Percentiles rank a stretch among this genome's conserved stretches.
Conservation (phyloP, 2,888 invertebrate genomes). For the Unio pictorum region DNA sequence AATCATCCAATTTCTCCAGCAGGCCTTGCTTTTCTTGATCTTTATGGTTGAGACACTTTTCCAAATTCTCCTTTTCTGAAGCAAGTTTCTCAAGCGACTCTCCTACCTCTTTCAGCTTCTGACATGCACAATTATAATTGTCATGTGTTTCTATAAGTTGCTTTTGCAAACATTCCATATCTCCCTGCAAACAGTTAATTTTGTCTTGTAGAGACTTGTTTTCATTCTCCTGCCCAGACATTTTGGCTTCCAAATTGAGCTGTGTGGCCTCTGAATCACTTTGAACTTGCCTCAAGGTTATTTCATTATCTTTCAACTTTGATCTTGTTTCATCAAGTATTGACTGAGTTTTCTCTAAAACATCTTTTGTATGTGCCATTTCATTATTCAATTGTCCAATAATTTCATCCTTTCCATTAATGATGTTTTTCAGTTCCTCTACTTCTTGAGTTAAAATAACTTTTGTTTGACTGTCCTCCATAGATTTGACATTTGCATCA, state of each 20-base stretch:
- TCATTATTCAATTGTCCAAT: slow-evolving; percentile 8
- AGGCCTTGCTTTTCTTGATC: slow-evolving; percentile 14
- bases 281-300: no score
- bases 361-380: background rate
- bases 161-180: background rate
- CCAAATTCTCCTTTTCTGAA: slow-evolving; percentile 9
- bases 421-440: slow-evolving; percentile 1
- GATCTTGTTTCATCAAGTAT: no score
- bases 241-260: background rate
- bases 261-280: no score
- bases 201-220: slow-evolving; percentile 2
- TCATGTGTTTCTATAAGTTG: no score
- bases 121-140: background rate
- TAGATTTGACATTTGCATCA: slow-evolving; percentile 3
- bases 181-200: slow-evolving; percentile 3
- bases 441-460: background rate
- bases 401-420: slow-evolving; percentile 8
- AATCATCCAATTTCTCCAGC: slow-evolving; percentile 12
- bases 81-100: background rate
- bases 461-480: background rate
- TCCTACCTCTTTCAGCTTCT: background rate
- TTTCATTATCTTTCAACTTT: no score
- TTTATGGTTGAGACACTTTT: slow-evolving; percentile 12
- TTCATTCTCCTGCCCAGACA: background rate
- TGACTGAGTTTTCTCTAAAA: no score